Percentiles rank a stretch among this genome's conserved stretches.
These are phyloP conservation scores for Xanthia icteritia DNA, from an alignment of 2,888 invertebrate genomes.

Conservation along the genomic window DNA sequence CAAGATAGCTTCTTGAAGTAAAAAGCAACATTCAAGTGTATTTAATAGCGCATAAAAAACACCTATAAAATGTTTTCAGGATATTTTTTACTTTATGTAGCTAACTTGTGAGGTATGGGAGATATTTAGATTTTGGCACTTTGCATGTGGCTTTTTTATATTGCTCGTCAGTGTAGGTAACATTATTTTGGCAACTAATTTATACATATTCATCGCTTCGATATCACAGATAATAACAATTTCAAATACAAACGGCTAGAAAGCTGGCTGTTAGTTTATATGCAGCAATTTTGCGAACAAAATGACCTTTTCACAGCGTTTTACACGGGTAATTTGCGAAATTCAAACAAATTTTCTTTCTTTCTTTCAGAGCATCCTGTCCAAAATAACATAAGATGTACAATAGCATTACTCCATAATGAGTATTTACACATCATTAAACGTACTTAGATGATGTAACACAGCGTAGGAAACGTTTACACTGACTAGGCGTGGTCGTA, in stretches of 20 bases:
- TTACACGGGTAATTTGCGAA: constrained; percentile 43
- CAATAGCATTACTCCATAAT: constrained; percentile 26
- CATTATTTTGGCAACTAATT: not conserved
- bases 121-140: too few species aligned
- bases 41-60: too few species aligned
- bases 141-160: too few species aligned
- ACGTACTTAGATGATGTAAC: constrained; percentile 43
- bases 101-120: too few species aligned
- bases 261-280: constrained; percentile 17
- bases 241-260: constrained; percentile 29
- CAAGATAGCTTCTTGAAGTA: too few species aligned
- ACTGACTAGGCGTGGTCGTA: constrained; percentile 21
- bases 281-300: constrained; percentile 20
- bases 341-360: too few species aligned
- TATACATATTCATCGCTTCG: not conserved
- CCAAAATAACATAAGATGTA: constrained; percentile 1
- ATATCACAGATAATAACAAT: not conserved
- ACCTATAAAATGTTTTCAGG: too few species aligned
- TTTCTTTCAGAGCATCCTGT: not conserved
- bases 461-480: constrained; percentile 29
- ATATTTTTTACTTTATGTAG: too few species aligned
- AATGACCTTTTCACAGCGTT: constrained; percentile 33
- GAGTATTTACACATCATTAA: constrained; percentile 47
- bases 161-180: too few species aligned
- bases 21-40: too few species aligned